phyloP scores from a whole-genome alignment of 2,888 invertebrate species.

The Micoletzkya japonica region DNA sequence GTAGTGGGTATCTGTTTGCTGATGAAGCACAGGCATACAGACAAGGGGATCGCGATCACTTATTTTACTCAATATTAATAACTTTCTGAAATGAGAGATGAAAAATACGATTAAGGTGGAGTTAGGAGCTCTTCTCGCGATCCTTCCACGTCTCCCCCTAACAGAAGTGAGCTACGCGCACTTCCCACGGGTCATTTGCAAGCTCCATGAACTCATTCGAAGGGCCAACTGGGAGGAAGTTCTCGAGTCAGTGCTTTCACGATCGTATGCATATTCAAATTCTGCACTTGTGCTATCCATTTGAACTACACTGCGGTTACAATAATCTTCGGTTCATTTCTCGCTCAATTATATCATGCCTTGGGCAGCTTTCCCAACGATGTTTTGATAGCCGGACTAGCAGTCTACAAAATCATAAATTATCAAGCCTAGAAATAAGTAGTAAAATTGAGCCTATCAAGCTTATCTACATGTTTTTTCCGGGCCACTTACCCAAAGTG shows the following conservation, averaged over 20 bases:
- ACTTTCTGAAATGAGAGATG: not conserved
- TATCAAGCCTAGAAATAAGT: too few species aligned
- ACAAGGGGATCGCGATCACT: not conserved
- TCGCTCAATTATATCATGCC: not conserved
- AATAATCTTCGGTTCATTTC: not conserved
- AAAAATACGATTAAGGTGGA: not conserved
- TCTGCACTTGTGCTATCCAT: too few species aligned
- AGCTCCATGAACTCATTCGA: slow-evolving; percentile 3
- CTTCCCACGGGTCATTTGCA: not conserved
- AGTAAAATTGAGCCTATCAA: too few species aligned
- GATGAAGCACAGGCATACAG: too few species aligned
- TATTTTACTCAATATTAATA: not conserved
- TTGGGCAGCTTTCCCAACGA: too few species aligned
- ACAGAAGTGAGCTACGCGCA: slow-evolving; percentile 4
- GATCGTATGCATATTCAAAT: too few species aligned
- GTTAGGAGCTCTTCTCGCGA: slow-evolving; percentile 7
- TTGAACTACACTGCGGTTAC: too few species aligned
- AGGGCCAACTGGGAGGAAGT: slow-evolving; percentile 10
- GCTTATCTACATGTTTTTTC: too few species aligned
- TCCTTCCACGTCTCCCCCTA: slow-evolving; percentile 23
- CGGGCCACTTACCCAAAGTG: too few species aligned
- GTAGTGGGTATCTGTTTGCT: too few species aligned
- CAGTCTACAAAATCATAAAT: too few species aligned
- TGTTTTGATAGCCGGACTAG: too few species aligned
- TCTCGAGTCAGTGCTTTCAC: slow-evolving; percentile 8